Evolutionary conservation across 2,797 vertebrate species (phyloP), one percentile per base, ranked within the genome.

Genomic region (Eulemur rubriventer): DNA sequence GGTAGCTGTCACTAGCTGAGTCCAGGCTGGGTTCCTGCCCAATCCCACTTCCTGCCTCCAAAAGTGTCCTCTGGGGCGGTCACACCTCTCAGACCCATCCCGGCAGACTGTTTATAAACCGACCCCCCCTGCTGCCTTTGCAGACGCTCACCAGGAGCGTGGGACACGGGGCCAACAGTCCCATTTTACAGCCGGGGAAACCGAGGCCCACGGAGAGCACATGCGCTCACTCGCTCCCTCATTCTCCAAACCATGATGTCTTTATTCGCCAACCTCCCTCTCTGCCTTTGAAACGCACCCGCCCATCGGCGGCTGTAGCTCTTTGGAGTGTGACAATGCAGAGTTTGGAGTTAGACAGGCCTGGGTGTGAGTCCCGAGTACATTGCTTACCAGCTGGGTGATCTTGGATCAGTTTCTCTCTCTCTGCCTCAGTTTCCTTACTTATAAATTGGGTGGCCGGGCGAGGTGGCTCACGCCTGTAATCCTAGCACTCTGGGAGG

Each of bases 81-180:
- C 26, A 6, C 38, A 57, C 28, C 14, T 73, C 55, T 20, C 4
- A 7, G 61, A 28, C 3, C 3, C 38, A 3, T 70, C 48, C 9
- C 1, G 4, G 11, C 6, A 72, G 67, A 59, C 26, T 11, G 8
- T 41, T 95, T 76, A 38, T 35, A 33, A 48, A 50, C 46, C 5
- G 14, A 24, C 17, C 4, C 26, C 26, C 18, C 33, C 50, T 14
- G 38, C 46, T 84, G 33, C 18, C 33, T 55, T 79, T 43, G 2
- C 4, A 11, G 41, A 59, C 57, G 28, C 5, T 38, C 48, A 1
- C 7, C 0, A 4, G 72, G 46, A 38, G 52, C 0, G 0, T 11
- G 16, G 28, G 22, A n/a, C 4, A 7, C 7, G 26, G 43, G 43
- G 16, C 12, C 2, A 14, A 35, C 0, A 5, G 22, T 59, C 17